Conservation (phyloP, 92 coral and sea anemone species). For the Actinernus sp. region DNA sequence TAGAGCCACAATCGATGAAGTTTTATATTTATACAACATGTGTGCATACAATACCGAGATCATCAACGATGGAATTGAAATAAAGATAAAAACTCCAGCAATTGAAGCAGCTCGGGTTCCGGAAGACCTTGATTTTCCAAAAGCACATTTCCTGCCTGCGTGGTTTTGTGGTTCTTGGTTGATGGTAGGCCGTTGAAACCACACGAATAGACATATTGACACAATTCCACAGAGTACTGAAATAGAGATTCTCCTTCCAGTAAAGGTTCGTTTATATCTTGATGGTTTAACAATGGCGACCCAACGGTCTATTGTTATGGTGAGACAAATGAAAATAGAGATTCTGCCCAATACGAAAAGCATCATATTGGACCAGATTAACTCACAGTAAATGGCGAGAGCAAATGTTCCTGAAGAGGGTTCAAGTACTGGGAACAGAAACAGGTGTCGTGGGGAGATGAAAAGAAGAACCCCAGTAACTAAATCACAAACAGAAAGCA, state of each 20-base stretch:
- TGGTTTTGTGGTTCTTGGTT: not conserved
- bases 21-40: not conserved
- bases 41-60: not conserved
- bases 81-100: not conserved
- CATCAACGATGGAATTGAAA: not conserved
- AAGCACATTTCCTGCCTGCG: not conserved
- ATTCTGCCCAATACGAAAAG: not conserved
- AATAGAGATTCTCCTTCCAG: not conserved
- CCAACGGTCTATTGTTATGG: not conserved
- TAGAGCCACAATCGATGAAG: not conserved
- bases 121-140: not conserved
- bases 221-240: not conserved
- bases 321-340: not conserved
- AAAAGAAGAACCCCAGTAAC: not conserved
- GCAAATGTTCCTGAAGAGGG: not conserved
- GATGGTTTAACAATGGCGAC: not conserved
- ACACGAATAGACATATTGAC: not conserved
- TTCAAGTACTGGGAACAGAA: not conserved
- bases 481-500: not conserved
- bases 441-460: not conserved
- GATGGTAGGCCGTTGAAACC: not conserved
- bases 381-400: not conserved
- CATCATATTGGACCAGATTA: not conserved
- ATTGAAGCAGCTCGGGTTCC: not conserved
- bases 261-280: not conserved